Evolutionary conservation across 2,113 vertebrate species (phyloP), one percentile per base, ranked within the genome.

Genomic region (Apeltes quadracus): DNA sequence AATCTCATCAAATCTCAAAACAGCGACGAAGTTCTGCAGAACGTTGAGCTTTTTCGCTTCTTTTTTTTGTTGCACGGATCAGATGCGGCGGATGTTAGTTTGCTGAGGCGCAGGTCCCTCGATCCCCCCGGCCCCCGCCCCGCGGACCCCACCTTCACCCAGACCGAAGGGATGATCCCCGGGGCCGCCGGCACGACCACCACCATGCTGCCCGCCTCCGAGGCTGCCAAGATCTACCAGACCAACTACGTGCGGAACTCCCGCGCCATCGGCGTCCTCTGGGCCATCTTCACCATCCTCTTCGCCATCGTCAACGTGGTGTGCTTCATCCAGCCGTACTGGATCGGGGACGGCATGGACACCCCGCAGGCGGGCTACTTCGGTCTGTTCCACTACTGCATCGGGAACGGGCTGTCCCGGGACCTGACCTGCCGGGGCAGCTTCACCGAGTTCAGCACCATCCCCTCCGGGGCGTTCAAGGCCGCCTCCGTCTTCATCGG

Each of bases 271-370:
- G 98, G 98, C 68, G 96, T 98, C 86, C 94, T 99, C 69, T 99
- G 98, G 98, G 98, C 96, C 89, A 98, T 99, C 89, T 98, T 99
- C 95, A 99, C 97, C 92, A 96, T 99, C 90, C 95, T 96, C 90
- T 99, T 99, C 84, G 97, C 97, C 88, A 98, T 99, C 84, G 96
- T 99, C 74, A 98, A 97, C 91, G 97, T 99, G 93, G 98, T 99
- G 88, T 97, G 96, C 89, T 99, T 99, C 91, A 97, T 98, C 89
- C 97, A 99, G 94, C 97, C 98, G 36, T 99, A 98, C 94, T 99
- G 97, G 98, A 98, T 99, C 88, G 98, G 98, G 32, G 98, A 99
- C 91, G 96, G 97, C 78, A 92, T 94, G 92, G 95, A 98, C 92
- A 99, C 96, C 25, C 98, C 97, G 53, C 96, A 98, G 94, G 95